phyloP scores from a whole-genome alignment of 2,888 invertebrate species.

The Doris montereyensis region DNA sequence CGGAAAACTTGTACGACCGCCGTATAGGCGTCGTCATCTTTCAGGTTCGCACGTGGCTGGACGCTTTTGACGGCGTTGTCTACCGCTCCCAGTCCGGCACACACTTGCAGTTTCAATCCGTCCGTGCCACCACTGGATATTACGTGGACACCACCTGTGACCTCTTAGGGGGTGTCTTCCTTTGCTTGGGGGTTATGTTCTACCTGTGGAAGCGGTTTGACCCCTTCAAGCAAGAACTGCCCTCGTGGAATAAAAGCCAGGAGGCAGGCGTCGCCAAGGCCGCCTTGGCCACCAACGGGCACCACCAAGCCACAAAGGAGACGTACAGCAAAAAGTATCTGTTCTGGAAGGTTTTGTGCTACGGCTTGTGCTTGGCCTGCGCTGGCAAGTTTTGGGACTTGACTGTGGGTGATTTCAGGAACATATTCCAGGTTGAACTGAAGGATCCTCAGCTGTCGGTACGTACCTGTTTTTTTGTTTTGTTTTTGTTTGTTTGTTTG shows the following conservation, averaged over 20 bases:
- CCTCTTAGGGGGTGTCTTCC: conserved; percentile 41
- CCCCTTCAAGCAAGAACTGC: conserved; percentile 36
- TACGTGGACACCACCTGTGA: conserved; percentile 45
- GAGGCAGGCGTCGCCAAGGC: conserved; percentile 29
- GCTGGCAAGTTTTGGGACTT: conserved; percentile 63
- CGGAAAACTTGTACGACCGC: conserved; percentile 35
- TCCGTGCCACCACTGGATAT: conserved; percentile 39
- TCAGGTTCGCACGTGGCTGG: conserved; percentile 86
- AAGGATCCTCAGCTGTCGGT: conserved; percentile 45
- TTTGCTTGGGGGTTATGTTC: conserved; percentile 43
- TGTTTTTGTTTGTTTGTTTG: neutral
- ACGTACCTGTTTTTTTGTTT: too few relatives aligned
- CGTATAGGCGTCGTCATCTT: conserved; percentile 84
- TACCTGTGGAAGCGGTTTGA: conserved; percentile 43
- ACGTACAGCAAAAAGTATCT: conserved; percentile 54
- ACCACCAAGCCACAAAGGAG: conserved; percentile 23
- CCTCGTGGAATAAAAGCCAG: conserved; percentile 36
- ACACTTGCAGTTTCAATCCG: conserved; percentile 42
- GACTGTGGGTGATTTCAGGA: conserved; percentile 51
- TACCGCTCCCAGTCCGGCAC: conserved; percentile 79
- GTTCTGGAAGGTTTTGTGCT: conserved; percentile 61
- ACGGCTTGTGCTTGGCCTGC: conserved; percentile 53
- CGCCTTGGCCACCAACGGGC: conserved; percentile 38
- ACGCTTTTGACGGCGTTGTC: conserved; percentile 89
- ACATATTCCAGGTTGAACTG: conserved; percentile 52